A percentile compares a stretch with the other conserved stretches of the same genome.
phyloP scores from a whole-genome alignment of 1,140 invertebrate species.

The Lanistes nyassanus region DNA sequence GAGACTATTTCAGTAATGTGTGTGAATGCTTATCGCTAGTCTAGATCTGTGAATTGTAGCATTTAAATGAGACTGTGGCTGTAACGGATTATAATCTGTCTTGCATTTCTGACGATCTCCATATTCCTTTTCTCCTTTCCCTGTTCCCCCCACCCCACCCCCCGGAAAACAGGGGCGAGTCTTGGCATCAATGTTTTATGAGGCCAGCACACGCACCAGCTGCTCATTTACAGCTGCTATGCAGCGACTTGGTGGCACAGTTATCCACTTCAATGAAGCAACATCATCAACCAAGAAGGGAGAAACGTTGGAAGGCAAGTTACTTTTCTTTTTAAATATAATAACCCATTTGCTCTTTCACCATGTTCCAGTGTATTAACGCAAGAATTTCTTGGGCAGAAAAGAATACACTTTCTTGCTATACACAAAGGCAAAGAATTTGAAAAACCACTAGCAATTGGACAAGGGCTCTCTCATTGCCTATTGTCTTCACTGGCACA shows the following conservation, averaged over 20 bases:
- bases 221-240: conserved; percentile 97
- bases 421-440: too few species aligned
- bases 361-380: neutral
- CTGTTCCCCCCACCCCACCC: too few species aligned
- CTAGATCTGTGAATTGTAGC: too few species aligned
- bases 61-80: too few species aligned
- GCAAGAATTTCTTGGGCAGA: neutral
- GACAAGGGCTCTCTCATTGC: too few species aligned
- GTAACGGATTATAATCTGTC: neutral
- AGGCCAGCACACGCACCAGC: conserved; percentile 94
- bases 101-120: neutral
- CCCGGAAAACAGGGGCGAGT: conserved; percentile 79
- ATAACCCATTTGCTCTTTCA: neutral
- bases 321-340: too few species aligned
- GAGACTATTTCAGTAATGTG: too few species aligned
- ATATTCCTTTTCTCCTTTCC: neutral
- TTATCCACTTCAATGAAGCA: conserved; percentile 88
- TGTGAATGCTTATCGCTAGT: too few species aligned
- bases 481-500: too few species aligned
- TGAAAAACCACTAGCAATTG: too few species aligned
- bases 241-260: conserved; percentile 91
- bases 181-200: conserved; percentile 97
- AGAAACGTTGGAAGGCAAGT: conserved; percentile 86
- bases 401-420: too few species aligned
- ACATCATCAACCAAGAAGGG: conserved; percentile 96